Base-by-base conservation (phyloP, 1,140 invertebrate genomes). In the Pseudomyrmex pallidus region DNA sequence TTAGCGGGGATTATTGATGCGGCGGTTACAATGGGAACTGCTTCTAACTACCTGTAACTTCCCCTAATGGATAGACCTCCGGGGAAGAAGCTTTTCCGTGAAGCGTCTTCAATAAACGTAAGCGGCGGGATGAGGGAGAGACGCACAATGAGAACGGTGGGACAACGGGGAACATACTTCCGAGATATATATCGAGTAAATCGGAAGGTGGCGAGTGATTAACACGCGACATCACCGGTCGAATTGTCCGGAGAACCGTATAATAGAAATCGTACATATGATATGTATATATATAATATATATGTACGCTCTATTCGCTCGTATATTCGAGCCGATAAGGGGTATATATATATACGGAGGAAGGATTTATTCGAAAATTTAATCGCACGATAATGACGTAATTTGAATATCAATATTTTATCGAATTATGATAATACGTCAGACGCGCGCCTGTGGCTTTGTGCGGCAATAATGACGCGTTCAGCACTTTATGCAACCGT, bases 1-100 rank as follows among this genome's bases (percentile, higher is more conserved):
- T 77, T 84, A 62, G 76, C 82, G 56, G 62, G 67, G 86, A 90
- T 90, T 90, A 90, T 90, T 85, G 89, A 90, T 90, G 87, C 77
- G 72, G 25, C 52, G 83, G 83, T 85, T 85, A 86, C 83, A 82
- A 85, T 87, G 44, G 77, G 74, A 87, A 78, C 62, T 64, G 72
- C 73, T 84, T 59, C 78, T 85, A 88, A 88, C 86, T 88, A 87
- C 83, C 68, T 74, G 80, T 88, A 89, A 86, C 68, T 72, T 83
- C 64, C 22, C 70, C 61, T 88, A 88, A 90, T 88, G 83, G 80
- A 88, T 89, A 85, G 89, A 35, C 61, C 83, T 54, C 67, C 57
- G 73, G 67, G 61, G 57, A 73, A 54, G 66, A 70, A 72, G 84
- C 70, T 63, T 63, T 44, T 52, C 25, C 57, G 8, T 46, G 67